Base-by-base conservation (phyloP, 2,797 vertebrate species). In the Enteromius viviparus region DNA sequence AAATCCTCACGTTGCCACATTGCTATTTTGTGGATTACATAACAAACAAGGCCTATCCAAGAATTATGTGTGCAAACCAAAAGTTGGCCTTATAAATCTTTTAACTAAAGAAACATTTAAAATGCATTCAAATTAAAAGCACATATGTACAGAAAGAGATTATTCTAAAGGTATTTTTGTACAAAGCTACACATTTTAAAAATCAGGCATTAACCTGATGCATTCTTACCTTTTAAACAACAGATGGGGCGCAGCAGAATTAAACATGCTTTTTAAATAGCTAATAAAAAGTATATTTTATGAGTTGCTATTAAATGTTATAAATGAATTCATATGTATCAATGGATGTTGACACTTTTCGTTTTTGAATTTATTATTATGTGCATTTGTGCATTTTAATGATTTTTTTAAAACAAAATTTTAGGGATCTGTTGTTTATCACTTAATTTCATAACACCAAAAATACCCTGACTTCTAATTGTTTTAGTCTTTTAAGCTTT, bases 21-120 rank as follows among this genome's bases (percentile, higher is more conserved):
- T 55, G 42, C 37, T 64, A 29, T 47, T 62, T 76, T 55, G 23
- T 58, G 64, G 72, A 76, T 76, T 58, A 76, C 23, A 55, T 76
- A 82, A 82, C 62, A 82, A 55, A 51, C 11, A 1, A 51, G 40
- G 29, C 42, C 42, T 45, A 37, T 81, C 58, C 26, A 74, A 64
- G 42, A 74, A 64, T 81, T 64, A 51, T 74, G 29, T 81, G 53
- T 64, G 79, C 55, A 19, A 40, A 23, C 9, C 29, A 37, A 49
- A 81, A 32, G 29, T 74, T 64, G 19, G 14, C 69, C 42, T 62
- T 40, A 62, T 21, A 60, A 58, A 76, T 65, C 29, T 7, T 65
- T 45, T n/a, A 65, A 65, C 1, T 34, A 37, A 11, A 37, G 19
- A 58, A 11, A 58, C 32, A 40, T n/a, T 23, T 55, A 6, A 55